phyloP scores from a whole-genome alignment of 2,888 invertebrate genomes.

The Caenorhabditis becei region DNA sequence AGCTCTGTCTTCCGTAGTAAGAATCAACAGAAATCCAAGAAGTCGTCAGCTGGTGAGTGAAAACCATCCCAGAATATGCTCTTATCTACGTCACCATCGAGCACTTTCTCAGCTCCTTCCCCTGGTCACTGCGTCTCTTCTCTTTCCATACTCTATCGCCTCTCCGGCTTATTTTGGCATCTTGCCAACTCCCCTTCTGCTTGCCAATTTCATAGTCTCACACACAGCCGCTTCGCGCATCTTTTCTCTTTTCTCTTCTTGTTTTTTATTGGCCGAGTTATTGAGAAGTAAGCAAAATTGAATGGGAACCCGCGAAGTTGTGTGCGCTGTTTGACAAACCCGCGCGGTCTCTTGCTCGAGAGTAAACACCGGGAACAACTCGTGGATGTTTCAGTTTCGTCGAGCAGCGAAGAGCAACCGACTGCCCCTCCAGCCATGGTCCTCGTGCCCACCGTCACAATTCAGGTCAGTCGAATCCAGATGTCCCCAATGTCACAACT shows the following conservation, averaged over 20 bases:
- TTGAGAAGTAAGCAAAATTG: constrained; percentile 24
- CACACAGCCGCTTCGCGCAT: constrained; percentile 9
- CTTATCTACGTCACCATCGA: constrained; percentile 47
- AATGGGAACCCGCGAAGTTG: constrained; percentile 35
- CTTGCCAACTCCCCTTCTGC: constrained; percentile 20
- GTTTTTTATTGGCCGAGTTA: constrained; percentile 17
- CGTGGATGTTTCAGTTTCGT: constrained; percentile 55
- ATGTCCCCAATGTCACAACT: not conserved
- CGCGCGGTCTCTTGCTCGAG: constrained; percentile 21
- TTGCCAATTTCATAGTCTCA: constrained; percentile 9
- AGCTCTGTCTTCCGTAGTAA: constrained; percentile 44
- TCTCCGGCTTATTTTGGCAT: constrained; percentile 37
- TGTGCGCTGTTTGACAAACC: constrained; percentile 46
- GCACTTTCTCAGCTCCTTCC: constrained; percentile 14
- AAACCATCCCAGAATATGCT: constrained; percentile 1
- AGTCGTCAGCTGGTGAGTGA: constrained; percentile 9
- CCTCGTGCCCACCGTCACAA: constrained; percentile 43
- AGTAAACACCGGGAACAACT: constrained; percentile 40
- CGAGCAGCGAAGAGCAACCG: constrained; percentile 53
- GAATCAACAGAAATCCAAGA: constrained; percentile 28
- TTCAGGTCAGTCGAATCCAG: constrained; percentile 25
- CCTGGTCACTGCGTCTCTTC: not conserved
- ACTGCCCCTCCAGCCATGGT: constrained; percentile 39
- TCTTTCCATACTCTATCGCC: not conserved
- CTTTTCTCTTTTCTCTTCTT: not conserved